Evolutionary conservation across 2,113 vertebrate genomes (phyloP).

Genomic region (Galemys pyrenaicus): DNA sequence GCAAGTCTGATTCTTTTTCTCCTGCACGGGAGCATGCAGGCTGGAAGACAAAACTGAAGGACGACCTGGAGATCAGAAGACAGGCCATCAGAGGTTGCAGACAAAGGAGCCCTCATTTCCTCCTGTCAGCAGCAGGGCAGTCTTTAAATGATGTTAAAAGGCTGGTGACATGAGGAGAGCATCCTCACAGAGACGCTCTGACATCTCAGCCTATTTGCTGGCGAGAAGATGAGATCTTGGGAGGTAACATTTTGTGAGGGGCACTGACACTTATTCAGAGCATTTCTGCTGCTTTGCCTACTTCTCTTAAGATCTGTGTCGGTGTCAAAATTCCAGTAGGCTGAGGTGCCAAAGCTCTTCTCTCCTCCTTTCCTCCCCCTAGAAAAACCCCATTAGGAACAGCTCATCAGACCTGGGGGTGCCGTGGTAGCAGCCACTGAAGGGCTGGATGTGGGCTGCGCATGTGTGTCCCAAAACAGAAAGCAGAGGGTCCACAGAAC

Average conservation of each 20-base stretch:
- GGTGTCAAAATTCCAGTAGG: constrained; percentile 19
- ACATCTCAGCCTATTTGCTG: not conserved
- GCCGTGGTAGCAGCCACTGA: not conserved
- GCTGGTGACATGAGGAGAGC: not conserved
- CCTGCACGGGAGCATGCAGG: rapidly evolving
- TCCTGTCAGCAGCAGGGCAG: not conserved
- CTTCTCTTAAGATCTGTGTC: constrained; percentile 5
- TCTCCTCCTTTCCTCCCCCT: not conserved
- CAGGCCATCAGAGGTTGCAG: not conserved
- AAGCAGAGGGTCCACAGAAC: not conserved
- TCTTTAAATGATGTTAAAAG: not conserved
- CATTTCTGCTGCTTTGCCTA: constrained; percentile 5
- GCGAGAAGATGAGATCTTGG: not conserved
- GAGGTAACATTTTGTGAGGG: not conserved
- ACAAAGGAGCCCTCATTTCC: not conserved
- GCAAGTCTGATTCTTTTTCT: too few species aligned
- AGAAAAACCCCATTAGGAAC: not conserved
- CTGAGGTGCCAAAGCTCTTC: not conserved
- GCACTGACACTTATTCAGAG: not conserved
- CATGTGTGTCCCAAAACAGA: not conserved
- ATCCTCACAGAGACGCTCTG: not conserved
- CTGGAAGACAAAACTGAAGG: not conserved
- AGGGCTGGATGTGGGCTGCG: not conserved
- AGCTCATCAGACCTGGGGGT: not conserved
- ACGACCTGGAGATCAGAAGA: not conserved